Conservation (phyloP, 2,888 invertebrate species). For the Meliscaeva auricollis region DNA sequence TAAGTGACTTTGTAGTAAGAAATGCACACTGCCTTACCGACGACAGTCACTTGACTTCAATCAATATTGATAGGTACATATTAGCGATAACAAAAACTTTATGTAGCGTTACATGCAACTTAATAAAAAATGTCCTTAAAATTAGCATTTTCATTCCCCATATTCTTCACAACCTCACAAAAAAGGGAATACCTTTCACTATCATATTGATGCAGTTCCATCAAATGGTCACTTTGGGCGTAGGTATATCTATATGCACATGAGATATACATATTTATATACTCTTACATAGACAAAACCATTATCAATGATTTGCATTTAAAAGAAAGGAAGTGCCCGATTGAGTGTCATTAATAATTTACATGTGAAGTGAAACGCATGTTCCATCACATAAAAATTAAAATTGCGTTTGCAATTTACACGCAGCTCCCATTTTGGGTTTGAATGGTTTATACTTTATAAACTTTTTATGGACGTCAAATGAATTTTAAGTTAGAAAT, state of each 20-base stretch:
- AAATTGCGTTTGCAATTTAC: conserved; percentile 46
- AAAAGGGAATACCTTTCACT: conserved; percentile 1
- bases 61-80: no score
- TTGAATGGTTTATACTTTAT: conserved; percentile 10
- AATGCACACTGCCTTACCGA: no score
- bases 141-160: no score
- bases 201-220: background rate
- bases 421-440: conserved; percentile 7
- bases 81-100: no score
- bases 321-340: conserved; percentile 19
- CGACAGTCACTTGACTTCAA: no score
- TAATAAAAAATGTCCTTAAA: no score
- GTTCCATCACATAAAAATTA: conserved; percentile 55
- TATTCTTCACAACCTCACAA: no score
- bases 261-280: no score
- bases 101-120: no score
- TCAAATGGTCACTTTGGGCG: background rate
- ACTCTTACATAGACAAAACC: background rate
- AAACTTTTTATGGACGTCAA: conserved; percentile 10
- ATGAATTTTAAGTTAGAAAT: conserved; percentile 27
- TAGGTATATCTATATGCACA: no score
- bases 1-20: no score
- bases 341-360: conserved; percentile 61
- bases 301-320: background rate
- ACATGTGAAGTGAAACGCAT: conserved; percentile 62